phyloP scores from a whole-genome alignment of 2,797 vertebrate species.

The Lophotriccus pileatus region DNA sequence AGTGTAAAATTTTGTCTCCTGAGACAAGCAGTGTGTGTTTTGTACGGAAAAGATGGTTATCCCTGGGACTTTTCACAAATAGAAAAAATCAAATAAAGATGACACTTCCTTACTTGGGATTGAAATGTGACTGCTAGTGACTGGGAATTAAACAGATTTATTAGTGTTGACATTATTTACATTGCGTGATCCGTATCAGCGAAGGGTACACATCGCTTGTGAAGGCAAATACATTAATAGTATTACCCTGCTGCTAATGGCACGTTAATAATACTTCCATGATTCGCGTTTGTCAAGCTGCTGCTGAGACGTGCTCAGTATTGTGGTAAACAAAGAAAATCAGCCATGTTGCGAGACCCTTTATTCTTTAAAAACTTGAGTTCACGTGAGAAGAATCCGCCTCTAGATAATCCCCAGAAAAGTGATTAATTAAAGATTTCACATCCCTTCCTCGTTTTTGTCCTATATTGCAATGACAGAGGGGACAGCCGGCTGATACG shows the following conservation, averaged over 20 bases:
- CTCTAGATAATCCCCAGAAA: not conserved
- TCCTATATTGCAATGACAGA: not conserved
- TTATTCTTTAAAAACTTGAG: not conserved
- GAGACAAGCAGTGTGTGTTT: not conserved
- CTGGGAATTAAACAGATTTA: not conserved
- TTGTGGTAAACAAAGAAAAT: conserved; percentile 17
- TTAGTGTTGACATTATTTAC: not conserved
- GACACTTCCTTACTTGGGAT: not conserved
- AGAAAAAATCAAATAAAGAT: not conserved
- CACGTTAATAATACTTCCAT: not conserved
- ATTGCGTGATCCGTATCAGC: not conserved
- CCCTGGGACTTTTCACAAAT: not conserved
- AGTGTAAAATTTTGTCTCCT: not conserved
- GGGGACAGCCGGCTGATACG: not conserved
- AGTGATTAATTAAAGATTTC: not conserved
- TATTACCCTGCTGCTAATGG: not conserved
- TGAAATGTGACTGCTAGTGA: not conserved
- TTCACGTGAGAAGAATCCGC: not conserved
- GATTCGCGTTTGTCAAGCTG: not conserved
- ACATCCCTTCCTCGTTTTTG: not conserved
- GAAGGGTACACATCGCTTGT: not conserved
- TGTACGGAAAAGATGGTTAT: not conserved
- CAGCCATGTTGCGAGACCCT: not conserved
- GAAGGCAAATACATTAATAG: conserved; percentile 8
- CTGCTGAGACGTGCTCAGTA: not conserved